phyloP scores from a whole-genome alignment of 2,113 vertebrate species.

The Chascanopsetta lugubris region DNA sequence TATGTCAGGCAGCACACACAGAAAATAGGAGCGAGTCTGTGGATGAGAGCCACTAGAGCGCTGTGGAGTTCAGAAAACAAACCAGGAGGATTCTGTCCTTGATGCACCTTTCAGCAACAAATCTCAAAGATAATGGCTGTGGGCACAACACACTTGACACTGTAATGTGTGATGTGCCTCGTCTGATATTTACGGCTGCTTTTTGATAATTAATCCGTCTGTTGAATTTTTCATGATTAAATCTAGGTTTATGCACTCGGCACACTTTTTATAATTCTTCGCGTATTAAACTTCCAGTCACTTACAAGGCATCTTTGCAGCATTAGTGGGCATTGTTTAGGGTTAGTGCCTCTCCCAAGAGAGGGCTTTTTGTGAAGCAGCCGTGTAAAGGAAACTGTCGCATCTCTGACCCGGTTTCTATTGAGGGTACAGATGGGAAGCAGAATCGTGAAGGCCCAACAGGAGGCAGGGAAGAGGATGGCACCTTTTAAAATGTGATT shows the following conservation, averaged over 20 bases:
- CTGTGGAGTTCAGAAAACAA: background rate
- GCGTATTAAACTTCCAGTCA: constrained; percentile 13
- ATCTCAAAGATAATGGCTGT: background rate
- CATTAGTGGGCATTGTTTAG: constrained; percentile 26
- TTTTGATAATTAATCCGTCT: too few relatives aligned
- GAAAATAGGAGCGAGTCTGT: background rate
- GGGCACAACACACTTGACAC: too few relatives aligned
- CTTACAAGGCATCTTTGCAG: constrained; percentile 20
- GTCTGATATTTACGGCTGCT: too few relatives aligned
- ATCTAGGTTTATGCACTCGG: background rate
- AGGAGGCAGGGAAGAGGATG: constrained; percentile 57
- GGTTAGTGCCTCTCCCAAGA: constrained; percentile 29
- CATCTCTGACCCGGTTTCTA: constrained; percentile 56
- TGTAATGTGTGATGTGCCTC: too few relatives aligned
- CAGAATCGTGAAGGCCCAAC: constrained; percentile 49
- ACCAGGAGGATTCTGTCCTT: background rate
- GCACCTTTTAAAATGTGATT: constrained; percentile 14
- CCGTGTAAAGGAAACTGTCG: constrained; percentile 50
- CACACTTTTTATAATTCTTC: constrained; percentile 3
- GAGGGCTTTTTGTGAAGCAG: constrained; percentile 36
- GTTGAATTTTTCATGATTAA: background rate
- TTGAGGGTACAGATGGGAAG: constrained; percentile 56
- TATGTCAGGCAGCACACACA: background rate
- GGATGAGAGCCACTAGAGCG: background rate
- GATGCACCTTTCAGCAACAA: background rate